Evolutionary conservation across 2,113 vertebrate species (phyloP), one percentile per base, ranked within the genome.

Genomic region (Pavo muticus): DNA sequence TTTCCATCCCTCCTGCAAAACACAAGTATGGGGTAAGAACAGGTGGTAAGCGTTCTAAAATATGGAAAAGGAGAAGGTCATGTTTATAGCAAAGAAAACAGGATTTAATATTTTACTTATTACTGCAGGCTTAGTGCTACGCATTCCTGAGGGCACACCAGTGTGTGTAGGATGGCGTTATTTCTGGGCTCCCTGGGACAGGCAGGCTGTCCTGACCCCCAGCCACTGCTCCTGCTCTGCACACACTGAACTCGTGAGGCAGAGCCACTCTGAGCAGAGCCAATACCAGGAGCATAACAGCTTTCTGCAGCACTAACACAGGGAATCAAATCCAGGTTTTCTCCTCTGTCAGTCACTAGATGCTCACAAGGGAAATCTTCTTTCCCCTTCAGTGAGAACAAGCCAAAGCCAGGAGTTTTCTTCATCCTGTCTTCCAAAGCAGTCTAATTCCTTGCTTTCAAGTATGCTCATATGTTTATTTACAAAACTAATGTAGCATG

Each of bases 11-110:
- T 69, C 30, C 45, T 17, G 65, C 23, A 23, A 4, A 67, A 40
- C 39, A 27, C 5, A 63, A 68, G 17, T 8, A 1, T 1, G 39
- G 52, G 75, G 9, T 44, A 32, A 35, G 83, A 9, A 3, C 2
- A 6, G 48, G 4, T 2, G 3, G 10, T 13, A 37, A 15, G 59
- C 23, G 8, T 3, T 52, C 37, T 57, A 42, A 2, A 2, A 8
- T 13, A 3, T 13, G 70, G 30, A 14, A 6, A 14, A n/a, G 35
- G 59, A 17, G 7, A 19, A 9, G 61, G 30, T 9, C 17, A 1
- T 21, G 15, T 14, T 39, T 17, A 9, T n/a, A 39, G 40, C 27
- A 39, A 39, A 50, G 35, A 47, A 11, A n/a, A 4, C 8, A 23
- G 27, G 17, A 9, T 44, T 86, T 25, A 35, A 17, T 24, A 9